Base-by-base conservation (phyloP, 1,140 invertebrate genomes). In the Cotesia glomerata region DNA sequence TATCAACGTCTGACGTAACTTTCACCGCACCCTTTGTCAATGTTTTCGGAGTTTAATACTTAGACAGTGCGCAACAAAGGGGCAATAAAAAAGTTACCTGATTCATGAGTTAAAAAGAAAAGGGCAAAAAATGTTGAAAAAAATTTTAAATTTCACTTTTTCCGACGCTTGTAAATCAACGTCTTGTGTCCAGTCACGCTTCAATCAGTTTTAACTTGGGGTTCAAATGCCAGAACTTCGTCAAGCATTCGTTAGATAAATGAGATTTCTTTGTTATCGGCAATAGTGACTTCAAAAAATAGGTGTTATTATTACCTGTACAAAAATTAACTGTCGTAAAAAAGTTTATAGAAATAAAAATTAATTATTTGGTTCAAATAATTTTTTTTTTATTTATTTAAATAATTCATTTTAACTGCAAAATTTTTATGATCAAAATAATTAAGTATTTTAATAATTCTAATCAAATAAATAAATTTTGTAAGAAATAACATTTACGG, bases 21-120 rank as follows among this genome's bases (percentile, higher is more conserved):
- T 86, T 86, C 82, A 80, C 79, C 72, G 70, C 71, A 82, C 80
- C 80, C 80, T 85, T 86, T 84, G 84, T 84, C 72, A 68, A 49
- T 18, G 35, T 69, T 72, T 56, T 63, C 58, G 71, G 58, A 52
- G 39, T 45, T 11, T 0, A 45, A 45, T 45, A 45, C 39, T 7
- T 11, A 45, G 39, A 45, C 39, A 45, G 39, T 45, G 11, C 11
- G 11, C 39, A 45, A 45, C 39, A 45, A 45, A 45, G 18, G 58
- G 26, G 74, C 73, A 81, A 77, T 84, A 82, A 82, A 77, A 63
- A 72, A 59, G 78, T 82, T 45, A 83, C 81, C 79, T 80, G 74
- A 80, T 75, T 63, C 67, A 71, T 14, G 26, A 45, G 4, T 18
- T 66, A 52, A 69, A 75, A 72, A 70, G 58, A 56, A 51, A 68